phyloP scores from a whole-genome alignment of 2,113 vertebrate genomes.

The Ardeotis arabs region DNA sequence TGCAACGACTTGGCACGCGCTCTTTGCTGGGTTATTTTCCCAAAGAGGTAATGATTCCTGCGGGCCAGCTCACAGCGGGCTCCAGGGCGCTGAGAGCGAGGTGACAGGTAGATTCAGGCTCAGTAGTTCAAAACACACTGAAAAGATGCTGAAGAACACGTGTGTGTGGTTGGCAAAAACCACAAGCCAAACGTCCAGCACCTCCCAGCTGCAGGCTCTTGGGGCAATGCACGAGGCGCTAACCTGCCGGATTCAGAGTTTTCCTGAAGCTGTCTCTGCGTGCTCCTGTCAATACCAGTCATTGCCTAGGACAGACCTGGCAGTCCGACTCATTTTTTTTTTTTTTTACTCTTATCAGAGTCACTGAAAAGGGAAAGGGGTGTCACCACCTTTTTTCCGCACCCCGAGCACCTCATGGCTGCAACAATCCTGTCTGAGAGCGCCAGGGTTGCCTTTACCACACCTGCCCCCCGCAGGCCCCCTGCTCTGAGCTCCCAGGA shows the following conservation, averaged over 20 bases:
- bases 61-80: not conserved
- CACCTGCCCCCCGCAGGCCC: rapidly evolving
- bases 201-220: not conserved
- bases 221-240: rapidly evolving
- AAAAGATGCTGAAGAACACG: not conserved
- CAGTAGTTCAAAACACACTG: not conserved
- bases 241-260: not conserved
- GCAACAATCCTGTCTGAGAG: rapidly evolving
- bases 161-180: rapidly evolving
- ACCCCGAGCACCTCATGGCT: rapidly evolving
- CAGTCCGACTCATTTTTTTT: too few relatives aligned
- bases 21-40: not conserved
- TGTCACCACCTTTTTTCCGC: rapidly evolving
- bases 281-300: rapidly evolving
- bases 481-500: too few relatives aligned
- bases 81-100: not conserved
- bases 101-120: not conserved
- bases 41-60: rapidly evolving
- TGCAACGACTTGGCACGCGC: not conserved
- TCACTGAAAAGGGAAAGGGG: rapidly evolving
- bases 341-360: rapidly evolving
- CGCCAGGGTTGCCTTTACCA: rapidly evolving
- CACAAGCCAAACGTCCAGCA: not conserved
- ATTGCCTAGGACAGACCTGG: rapidly evolving
- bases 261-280: not conserved